These are phyloP conservation scores for Ceratina calcarata DNA, from an alignment of 1,140 invertebrate genomes.

Conservation along the genomic window DNA sequence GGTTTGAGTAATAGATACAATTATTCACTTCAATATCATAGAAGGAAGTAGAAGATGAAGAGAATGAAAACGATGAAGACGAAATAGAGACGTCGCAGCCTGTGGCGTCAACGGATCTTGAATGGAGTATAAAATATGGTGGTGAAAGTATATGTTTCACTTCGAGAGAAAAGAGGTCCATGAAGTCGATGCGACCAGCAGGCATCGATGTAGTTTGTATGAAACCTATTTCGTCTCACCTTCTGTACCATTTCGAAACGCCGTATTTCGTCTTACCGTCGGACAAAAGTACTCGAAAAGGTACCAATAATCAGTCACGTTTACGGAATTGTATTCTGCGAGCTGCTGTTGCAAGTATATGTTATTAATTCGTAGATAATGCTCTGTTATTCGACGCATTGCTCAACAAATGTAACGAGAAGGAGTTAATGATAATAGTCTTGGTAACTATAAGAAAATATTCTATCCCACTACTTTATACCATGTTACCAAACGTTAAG, in stretches of 20 bases:
- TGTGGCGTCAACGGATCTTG: too few relatives aligned
- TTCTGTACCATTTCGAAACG: conserved; percentile 53
- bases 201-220: conserved; percentile 64
- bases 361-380: conserved; percentile 47
- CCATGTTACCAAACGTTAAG: conserved; percentile 59
- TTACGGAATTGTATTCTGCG: neutral
- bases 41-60: conserved; percentile 23
- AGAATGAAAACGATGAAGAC: neutral
- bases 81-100: too few relatives aligned
- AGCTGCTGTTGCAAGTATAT: conserved; percentile 5
- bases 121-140: conserved; percentile 28
- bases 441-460: conserved; percentile 39
- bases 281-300: neutral
- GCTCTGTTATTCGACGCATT: conserved; percentile 57
- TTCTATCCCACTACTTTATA: conserved; percentile 51
- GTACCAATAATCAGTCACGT: neutral
- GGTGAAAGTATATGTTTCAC: conserved; percentile 49
- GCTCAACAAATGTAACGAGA: conserved; percentile 44
- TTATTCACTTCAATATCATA: neutral
- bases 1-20: neutral
- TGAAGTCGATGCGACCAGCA: conserved; percentile 14
- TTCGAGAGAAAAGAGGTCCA: conserved; percentile 28
- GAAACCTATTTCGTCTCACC: conserved; percentile 54
- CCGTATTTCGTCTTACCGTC: conserved; percentile 52
- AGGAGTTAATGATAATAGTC: conserved; percentile 64